A percentile compares a stretch with the other conserved stretches of the same genome.
These are phyloP conservation scores for Tetraodon nigroviridis DNA, from an alignment of 2,113 vertebrate species.

Conservation along the genomic window DNA sequence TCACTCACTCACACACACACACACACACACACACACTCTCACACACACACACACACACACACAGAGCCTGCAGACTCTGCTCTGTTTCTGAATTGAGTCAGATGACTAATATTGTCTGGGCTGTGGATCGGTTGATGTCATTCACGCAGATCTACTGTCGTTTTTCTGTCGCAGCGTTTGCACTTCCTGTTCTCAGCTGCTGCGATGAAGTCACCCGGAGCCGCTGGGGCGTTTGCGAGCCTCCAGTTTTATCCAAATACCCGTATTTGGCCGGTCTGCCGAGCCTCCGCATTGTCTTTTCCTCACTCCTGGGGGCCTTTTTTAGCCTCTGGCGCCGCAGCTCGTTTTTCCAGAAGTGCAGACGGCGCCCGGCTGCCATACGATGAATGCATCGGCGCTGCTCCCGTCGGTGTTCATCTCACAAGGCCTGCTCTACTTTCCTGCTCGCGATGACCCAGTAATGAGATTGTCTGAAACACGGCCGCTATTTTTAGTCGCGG, in stretches of 20 bases:
- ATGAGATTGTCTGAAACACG: slow-evolving; percentile 45
- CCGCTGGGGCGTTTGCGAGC: background rate
- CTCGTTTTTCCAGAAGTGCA: slow-evolving; percentile 20
- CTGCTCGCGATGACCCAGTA: slow-evolving; percentile 48
- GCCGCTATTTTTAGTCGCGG: slow-evolving; percentile 56
- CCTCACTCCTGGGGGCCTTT: background rate
- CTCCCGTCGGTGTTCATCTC: slow-evolving; percentile 42
- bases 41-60: background rate
- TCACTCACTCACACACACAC: too few relatives aligned
- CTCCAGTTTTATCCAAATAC: slow-evolving; percentile 20
- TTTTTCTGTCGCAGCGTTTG: slow-evolving; percentile 17
- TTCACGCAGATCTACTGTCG: slow-evolving; percentile 17
- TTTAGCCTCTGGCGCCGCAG: background rate
- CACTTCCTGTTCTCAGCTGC: slow-evolving; percentile 33
- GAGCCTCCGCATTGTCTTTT: slow-evolving; percentile 2
- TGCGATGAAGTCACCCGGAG: slow-evolving; percentile 27
- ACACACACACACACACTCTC: background rate
- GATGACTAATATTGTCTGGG: slow-evolving; percentile 27
- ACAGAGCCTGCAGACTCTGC: background rate
- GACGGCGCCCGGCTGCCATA: slow-evolving; percentile 12
- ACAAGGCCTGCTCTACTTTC: slow-evolving; percentile 55
- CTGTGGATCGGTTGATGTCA: slow-evolving; percentile 27
- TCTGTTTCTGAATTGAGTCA: slow-evolving; percentile 13
- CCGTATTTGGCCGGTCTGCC: slow-evolving; percentile 10
- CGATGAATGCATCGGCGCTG: slow-evolving; percentile 32